Conservation (phyloP, 2,797 vertebrate species). For the Pangasius krempfi region DNA sequence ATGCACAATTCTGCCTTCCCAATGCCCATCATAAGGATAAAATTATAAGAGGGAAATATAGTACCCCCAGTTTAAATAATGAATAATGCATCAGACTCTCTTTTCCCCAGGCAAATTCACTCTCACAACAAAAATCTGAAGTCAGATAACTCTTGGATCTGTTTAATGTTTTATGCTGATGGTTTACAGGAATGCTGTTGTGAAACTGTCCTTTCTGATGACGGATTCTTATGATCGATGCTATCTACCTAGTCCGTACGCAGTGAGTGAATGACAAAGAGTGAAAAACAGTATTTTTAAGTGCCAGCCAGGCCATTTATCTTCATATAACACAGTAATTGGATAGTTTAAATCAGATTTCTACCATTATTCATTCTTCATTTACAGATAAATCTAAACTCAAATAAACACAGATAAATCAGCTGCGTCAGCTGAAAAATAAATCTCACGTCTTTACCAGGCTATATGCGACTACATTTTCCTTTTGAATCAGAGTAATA, state of each 20-base stretch:
- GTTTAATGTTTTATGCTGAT: conserved; percentile 43
- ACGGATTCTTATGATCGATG: conserved; percentile 22
- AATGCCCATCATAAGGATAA: conserved; percentile 25
- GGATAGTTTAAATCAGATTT: neutral
- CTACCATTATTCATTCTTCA: no score
- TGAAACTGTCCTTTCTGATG: conserved; percentile 19
- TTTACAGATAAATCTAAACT: neutral
- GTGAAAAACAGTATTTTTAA: neutral
- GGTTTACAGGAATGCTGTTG: conserved; percentile 52
- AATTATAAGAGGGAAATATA: conserved; percentile 13
- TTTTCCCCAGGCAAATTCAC: neutral
- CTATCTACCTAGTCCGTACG: neutral
- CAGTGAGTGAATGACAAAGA: neutral
- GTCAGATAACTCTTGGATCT: conserved; percentile 45
- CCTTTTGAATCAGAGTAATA: neutral
- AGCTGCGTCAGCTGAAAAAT: neutral
- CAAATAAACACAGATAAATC: neutral
- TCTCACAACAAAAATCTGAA: conserved; percentile 49
- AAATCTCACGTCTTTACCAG: neutral
- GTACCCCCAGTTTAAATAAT: conserved; percentile 21
- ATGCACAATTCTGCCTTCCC: neutral
- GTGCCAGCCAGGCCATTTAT: neutral
- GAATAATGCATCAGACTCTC: conserved; percentile 38
- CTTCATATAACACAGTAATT: neutral
- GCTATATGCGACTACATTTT: neutral